Conservation (phyloP, 2,888 invertebrate genomes). For the Drosophila gaucha region DNA sequence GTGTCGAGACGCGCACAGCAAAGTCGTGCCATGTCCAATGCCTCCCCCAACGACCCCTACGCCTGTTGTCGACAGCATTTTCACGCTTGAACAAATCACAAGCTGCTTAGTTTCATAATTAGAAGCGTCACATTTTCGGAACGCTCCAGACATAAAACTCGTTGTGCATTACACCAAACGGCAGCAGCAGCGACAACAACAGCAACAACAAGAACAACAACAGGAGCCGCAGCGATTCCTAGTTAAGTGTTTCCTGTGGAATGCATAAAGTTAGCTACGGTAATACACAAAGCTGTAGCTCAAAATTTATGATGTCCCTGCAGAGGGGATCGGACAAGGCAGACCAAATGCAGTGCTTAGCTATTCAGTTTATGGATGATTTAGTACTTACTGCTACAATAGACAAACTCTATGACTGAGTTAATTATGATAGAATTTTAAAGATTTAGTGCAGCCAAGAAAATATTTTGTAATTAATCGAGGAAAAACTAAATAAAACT, state of each 20-base stretch:
- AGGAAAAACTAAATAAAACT: too few species aligned
- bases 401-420: background rate
- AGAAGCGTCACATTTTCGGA: conserved; percentile 78
- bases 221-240: conserved; percentile 19
- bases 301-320: background rate
- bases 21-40: conserved; percentile 41
- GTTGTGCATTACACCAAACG: conserved; percentile 70
- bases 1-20: conserved; percentile 53
- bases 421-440: background rate
- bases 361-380: background rate
- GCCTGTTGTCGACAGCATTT: conserved; percentile 78
- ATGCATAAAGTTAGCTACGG: conserved; percentile 34
- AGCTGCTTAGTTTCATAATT: conserved; percentile 81
- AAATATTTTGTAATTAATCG: background rate
- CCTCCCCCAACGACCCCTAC: background rate
- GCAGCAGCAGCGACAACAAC: conserved; percentile 32
- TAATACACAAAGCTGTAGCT: conserved; percentile 38
- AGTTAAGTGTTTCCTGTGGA: conserved; percentile 24
- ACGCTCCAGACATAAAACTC: conserved; percentile 65
- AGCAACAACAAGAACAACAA: conserved; percentile 13
- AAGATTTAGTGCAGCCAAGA: background rate
- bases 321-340: background rate
- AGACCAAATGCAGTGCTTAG: background rate
- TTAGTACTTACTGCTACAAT: background rate
- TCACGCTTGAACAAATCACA: conserved; percentile 80